Evolutionary conservation across 2,797 vertebrate genomes (phyloP), one percentile per base, ranked within the genome.

Genomic region (Smutsia gigantea): DNA sequence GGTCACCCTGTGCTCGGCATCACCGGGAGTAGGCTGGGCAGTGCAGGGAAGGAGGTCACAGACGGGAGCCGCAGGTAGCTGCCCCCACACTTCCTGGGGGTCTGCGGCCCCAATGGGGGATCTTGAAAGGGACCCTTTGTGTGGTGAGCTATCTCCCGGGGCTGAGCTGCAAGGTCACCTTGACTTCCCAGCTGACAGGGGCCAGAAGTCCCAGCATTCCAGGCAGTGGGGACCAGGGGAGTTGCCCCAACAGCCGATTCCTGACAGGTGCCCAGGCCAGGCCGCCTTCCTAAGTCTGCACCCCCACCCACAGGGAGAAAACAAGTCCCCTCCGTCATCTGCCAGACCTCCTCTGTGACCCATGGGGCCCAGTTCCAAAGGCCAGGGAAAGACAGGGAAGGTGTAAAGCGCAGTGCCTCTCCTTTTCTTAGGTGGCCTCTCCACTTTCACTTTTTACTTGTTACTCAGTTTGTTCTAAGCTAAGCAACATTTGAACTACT

Each of bases 351-450:
- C 4, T 4, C 23, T 53, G 6, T 5, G 6, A 27, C 29, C 79
- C 17, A 7, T 0, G 51, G 69, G 17, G 21, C 75, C 64, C 8
- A 0, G 10, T 13, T 39, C 27, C 17, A 11, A 81, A 71, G 34
- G 17, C 29, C 0, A 10, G 18, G 42, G 46, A 55, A 21, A 39
- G 7, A 37, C 23, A 0, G 2, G 1, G 13, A 31, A 1, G 0
- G 19, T 11, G 1, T 1, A 64, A 29, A 64, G 37, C 1, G 3
- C 4, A 15, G 25, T 15, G 2, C 17, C 10, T 42, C 27, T 42
- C 7, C 53, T 8, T 63, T 12, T 42, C 42, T 15, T 46, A 29
- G 9, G 8, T 0, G 19, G n/a, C 25, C 49, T 27, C 59, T 25
- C 23, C 1, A 13, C 42, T 34, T 29, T 29, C 57, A 4, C 4